phyloP scores from a whole-genome alignment of 1,140 invertebrate genomes.

The Trichonephila clavata region DNA sequence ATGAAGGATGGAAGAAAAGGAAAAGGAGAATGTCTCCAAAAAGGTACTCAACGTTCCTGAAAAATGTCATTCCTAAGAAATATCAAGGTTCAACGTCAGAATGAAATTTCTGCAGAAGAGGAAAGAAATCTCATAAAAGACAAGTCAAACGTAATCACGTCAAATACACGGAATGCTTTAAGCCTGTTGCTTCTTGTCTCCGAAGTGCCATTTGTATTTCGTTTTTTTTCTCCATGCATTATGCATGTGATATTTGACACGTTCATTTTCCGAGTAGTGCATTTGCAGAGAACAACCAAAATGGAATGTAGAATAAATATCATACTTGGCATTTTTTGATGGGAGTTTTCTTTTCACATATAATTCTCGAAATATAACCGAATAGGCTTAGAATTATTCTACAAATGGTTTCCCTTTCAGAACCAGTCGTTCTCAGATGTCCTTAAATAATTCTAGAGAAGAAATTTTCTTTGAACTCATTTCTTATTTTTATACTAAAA shows the following conservation, averaged over 20 bases:
- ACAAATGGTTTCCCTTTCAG: too few relatives aligned
- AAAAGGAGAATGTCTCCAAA: background rate
- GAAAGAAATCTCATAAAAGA: conserved; percentile 2
- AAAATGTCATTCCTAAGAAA: conserved; percentile 14
- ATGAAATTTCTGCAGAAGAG: conserved; percentile 1
- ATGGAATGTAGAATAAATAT: background rate
- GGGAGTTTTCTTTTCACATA: background rate
- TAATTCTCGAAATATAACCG: background rate
- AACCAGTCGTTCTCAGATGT: too few relatives aligned
- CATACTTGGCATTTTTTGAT: background rate
- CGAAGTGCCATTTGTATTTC: background rate
- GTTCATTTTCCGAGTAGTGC: background rate
- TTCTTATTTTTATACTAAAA: too few relatives aligned
- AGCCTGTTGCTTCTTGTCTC: conserved; percentile 8
- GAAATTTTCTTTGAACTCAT: too few relatives aligned
- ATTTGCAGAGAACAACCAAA: background rate
- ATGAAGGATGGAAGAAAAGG: background rate
- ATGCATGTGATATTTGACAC: conserved; percentile 44
- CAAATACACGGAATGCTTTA: background rate
- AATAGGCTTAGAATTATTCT: too few relatives aligned
- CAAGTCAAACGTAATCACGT: conserved; percentile 22
- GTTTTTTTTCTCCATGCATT: conserved; percentile 10
- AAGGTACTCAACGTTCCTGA: conserved; percentile 21
- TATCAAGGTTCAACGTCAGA: background rate
- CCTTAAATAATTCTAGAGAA: too few relatives aligned